These are phyloP conservation scores for Nemapogon koenigi DNA, from an alignment of 2,888 invertebrate genomes.

Conservation along the genomic window DNA sequence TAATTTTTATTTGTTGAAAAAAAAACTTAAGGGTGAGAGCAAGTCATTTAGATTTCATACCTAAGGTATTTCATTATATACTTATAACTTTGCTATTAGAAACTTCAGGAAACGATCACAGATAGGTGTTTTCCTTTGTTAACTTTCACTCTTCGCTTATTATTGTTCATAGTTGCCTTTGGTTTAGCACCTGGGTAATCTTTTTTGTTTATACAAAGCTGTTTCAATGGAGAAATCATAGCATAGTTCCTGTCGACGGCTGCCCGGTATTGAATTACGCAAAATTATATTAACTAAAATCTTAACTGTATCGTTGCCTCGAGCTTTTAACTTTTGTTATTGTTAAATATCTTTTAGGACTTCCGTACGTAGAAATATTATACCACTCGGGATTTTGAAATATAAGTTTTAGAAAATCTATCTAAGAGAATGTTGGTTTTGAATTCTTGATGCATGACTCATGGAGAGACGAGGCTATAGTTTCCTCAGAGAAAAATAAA, in stretches of 20 bases:
- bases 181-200: constrained; percentile 29
- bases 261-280: constrained; percentile 8
- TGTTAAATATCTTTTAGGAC: constrained; percentile 8
- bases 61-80: too few relatives aligned
- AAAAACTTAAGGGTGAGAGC: too few relatives aligned
- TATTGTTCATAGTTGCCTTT: constrained; percentile 24
- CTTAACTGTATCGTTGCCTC: constrained; percentile 5
- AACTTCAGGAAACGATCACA: background rate
- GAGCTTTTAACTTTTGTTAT: constrained; percentile 5
- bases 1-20: too few relatives aligned
- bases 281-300: constrained; percentile 7
- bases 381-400: too few relatives aligned
- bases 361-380: too few relatives aligned
- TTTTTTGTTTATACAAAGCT: constrained; percentile 12
- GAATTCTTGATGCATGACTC: too few relatives aligned
- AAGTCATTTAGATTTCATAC: too few relatives aligned
- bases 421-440: too few relatives aligned
- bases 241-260: constrained; percentile 2
- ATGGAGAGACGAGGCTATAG: too few relatives aligned
- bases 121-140: constrained; percentile 6
- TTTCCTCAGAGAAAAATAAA: too few relatives aligned
- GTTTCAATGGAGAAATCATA: constrained; percentile 10
- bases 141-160: constrained; percentile 27
- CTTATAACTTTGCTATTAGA: too few relatives aligned
- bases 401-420: too few relatives aligned